Conservation (phyloP, 2,113 vertebrate genomes). For the Coptodon rendalli region DNA sequence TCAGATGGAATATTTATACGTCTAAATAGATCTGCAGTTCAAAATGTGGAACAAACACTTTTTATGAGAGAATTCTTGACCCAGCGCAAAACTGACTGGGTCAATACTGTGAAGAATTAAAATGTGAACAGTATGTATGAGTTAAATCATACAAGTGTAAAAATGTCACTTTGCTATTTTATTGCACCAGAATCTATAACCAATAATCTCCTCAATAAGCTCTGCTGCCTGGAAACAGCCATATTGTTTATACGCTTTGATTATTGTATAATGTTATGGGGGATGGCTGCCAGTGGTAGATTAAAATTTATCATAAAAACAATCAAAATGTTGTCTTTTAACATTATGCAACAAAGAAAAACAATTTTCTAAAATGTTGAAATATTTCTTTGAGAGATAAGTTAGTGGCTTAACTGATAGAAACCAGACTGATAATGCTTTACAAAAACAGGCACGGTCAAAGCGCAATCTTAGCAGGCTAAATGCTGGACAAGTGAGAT, state of each 20-base stretch:
- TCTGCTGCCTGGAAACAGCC: not conserved
- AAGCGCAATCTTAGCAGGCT: not conserved
- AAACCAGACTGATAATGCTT: not conserved
- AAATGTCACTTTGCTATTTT: not conserved
- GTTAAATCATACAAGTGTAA: not conserved
- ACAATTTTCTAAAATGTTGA: not conserved
- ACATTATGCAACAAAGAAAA: not conserved
- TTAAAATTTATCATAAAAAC: not conserved
- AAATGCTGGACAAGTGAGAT: not conserved
- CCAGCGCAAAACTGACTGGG: not conserved
- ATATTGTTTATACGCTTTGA: not conserved
- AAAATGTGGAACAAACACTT: not conserved
- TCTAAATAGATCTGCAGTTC: not conserved
- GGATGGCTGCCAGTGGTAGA: not conserved
- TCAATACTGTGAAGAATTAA: not conserved
- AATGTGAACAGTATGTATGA: not conserved
- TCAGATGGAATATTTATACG: not conserved
- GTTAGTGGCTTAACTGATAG: not conserved
- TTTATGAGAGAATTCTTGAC: not conserved
- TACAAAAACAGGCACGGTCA: not conserved
- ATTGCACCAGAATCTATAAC: not conserved
- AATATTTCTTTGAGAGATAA: fast-evolving
- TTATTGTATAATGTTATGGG: not conserved
- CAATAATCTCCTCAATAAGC: not conserved
- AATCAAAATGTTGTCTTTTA: not conserved